These are phyloP conservation scores for Mesorhabditis spiculigera DNA, from an alignment of 2,888 invertebrate species.

Conservation along the genomic window DNA sequence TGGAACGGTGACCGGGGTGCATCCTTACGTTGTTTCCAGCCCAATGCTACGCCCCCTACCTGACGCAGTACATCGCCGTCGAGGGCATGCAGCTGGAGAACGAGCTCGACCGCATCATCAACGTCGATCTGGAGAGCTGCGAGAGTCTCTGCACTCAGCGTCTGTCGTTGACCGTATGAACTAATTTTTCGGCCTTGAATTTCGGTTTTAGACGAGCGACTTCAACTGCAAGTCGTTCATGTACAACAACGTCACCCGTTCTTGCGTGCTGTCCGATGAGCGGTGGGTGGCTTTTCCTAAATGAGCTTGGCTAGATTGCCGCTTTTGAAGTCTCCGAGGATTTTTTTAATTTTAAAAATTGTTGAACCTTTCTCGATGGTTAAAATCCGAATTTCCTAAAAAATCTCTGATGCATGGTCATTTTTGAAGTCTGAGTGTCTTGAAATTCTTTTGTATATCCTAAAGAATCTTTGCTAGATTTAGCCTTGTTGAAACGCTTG, in stretches of 20 bases:
- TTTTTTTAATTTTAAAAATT: too few relatives aligned
- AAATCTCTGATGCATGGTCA: too few relatives aligned
- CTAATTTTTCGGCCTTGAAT: neutral
- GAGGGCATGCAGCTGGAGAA: constrained; percentile 50
- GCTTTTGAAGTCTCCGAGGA: too few relatives aligned
- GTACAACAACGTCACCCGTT: constrained; percentile 52
- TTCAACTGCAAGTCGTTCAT: constrained; percentile 59
- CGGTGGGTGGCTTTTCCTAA: constrained; percentile 15
- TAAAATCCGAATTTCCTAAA: too few relatives aligned
- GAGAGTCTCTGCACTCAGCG: constrained; percentile 54
- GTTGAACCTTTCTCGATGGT: too few relatives aligned
- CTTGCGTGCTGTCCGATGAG: constrained; percentile 55
- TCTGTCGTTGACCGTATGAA: constrained; percentile 43
- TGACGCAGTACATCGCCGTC: constrained; percentile 57
- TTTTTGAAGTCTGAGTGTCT: too few relatives aligned
- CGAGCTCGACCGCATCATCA: constrained; percentile 52
- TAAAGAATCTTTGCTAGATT: too few relatives aligned
- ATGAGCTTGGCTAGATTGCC: neutral
- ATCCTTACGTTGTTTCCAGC: constrained; percentile 34
- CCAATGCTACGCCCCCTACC: constrained; percentile 56
- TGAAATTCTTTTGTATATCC: too few relatives aligned
- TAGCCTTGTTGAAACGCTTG: too few relatives aligned
- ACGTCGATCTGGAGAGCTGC: constrained; percentile 51
- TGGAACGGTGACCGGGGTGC: neutral
- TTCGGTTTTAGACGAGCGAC: constrained; percentile 39